Evolutionary conservation across 1,140 invertebrate species (phyloP).

Genomic region (Scylla paramamosain): DNA sequence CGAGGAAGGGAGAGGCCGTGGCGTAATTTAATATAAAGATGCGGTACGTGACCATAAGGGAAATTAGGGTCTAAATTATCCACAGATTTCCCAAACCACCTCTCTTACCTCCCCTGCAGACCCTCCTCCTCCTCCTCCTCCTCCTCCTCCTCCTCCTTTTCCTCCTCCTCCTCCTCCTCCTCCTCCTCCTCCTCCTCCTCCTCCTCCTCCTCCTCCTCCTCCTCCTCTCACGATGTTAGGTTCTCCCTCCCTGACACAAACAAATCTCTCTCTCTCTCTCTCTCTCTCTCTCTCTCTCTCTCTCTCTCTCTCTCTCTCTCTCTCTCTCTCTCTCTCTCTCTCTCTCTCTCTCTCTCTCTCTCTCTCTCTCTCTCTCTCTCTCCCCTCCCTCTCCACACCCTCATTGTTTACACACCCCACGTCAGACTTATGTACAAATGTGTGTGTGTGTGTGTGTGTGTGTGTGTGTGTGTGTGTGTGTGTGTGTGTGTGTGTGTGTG

Average conservation of each 20-base stretch:
- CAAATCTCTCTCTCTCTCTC: constrained; percentile 8
- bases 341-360: neutral
- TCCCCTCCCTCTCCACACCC: neutral
- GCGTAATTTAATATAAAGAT: constrained; percentile 17
- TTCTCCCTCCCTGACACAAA: neutral
- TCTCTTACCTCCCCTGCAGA: neutral
- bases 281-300: neutral
- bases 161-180: neutral
- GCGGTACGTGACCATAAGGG: constrained; percentile 2
- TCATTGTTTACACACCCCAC: neutral
- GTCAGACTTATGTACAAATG: neutral
- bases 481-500: neutral
- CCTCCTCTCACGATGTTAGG: neutral
- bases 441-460: constrained; percentile 12
- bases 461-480: constrained; percentile 20
- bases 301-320: neutral
- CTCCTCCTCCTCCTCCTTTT: neutral
- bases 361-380: constrained; percentile 6
- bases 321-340: neutral
- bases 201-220: constrained; percentile 17
- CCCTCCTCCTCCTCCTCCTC: constrained; percentile 27
- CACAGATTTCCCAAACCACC: neutral
- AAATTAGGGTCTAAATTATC: constrained; percentile 17
- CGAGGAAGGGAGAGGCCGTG: neutral
- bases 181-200: constrained; percentile 1